Conservation (phyloP, 2,113 vertebrate genomes). For the Pseudois nayaur region DNA sequence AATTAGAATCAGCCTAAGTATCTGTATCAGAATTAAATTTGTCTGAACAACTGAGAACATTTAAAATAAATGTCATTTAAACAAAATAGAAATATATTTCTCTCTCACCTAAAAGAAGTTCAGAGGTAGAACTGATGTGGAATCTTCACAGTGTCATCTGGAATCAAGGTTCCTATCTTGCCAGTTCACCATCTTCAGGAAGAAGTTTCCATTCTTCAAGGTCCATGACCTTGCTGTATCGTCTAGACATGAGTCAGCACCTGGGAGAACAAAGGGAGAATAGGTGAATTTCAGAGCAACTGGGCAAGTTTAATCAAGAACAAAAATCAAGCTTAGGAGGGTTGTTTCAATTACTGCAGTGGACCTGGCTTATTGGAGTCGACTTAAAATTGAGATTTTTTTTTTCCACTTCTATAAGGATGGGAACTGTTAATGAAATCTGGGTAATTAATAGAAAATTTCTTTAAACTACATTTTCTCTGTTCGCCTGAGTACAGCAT, state of each 20-base stretch:
- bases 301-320: background rate
- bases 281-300: background rate
- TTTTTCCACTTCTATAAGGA: background rate
- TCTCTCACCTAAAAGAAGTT: background rate
- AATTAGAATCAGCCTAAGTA: background rate
- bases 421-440: background rate
- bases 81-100: background rate
- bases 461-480: slow-evolving; percentile 15
- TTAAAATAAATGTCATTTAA: background rate
- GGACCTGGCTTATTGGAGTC: background rate
- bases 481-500: background rate
- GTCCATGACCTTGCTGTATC: background rate
- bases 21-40: background rate
- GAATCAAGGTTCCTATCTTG: background rate
- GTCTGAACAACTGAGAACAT: background rate
- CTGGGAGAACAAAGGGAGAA: background rate
- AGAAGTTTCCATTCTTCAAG: background rate
- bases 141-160: background rate
- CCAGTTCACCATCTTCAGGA: background rate
- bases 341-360: background rate
- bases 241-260: background rate
- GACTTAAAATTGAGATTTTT: background rate
- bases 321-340: background rate
- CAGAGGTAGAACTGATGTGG: background rate
- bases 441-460: background rate